Conservation (phyloP, 2,113 vertebrate species). For the Panthera tigris region DNA sequence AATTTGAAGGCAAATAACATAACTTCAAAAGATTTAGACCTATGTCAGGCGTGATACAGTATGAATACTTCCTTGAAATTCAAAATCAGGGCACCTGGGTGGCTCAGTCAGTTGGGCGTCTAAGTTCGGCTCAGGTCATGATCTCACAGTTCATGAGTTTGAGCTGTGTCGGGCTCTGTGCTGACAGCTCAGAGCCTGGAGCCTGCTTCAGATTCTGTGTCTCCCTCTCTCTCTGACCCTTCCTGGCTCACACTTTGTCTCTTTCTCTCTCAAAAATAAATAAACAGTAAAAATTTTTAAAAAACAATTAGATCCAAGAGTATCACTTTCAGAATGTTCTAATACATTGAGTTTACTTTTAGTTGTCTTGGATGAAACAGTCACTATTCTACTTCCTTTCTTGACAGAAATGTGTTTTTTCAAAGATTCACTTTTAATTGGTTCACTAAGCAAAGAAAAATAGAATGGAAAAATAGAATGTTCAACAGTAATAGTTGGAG, state of each 20-base stretch:
- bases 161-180: too few relatives aligned
- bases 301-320: slow-evolving; percentile 69
- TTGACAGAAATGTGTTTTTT: slow-evolving; percentile 74
- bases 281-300: too few relatives aligned
- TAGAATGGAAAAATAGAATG: background rate
- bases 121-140: too few relatives aligned
- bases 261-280: too few relatives aligned
- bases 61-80: slow-evolving; percentile 81
- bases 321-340: slow-evolving; percentile 76
- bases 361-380: slow-evolving; percentile 65
- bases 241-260: too few relatives aligned
- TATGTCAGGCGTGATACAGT: slow-evolving; percentile 61
- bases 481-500: background rate
- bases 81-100: background rate
- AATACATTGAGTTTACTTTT: slow-evolving; percentile 65
- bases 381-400: slow-evolving; percentile 68
- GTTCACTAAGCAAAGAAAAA: slow-evolving; percentile 63
- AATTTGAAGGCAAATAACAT: slow-evolving; percentile 71
- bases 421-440: slow-evolving; percentile 71
- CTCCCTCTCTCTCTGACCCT: too few relatives aligned
- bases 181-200: too few relatives aligned
- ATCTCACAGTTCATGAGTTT: too few relatives aligned
- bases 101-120: too few relatives aligned
- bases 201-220: too few relatives aligned
- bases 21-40: slow-evolving; percentile 65